Percentiles rank a stretch among this genome's conserved stretches.
Evolutionary conservation across 2,888 invertebrate species (phyloP).

Genomic region (Thymelicus sylvestris): DNA sequence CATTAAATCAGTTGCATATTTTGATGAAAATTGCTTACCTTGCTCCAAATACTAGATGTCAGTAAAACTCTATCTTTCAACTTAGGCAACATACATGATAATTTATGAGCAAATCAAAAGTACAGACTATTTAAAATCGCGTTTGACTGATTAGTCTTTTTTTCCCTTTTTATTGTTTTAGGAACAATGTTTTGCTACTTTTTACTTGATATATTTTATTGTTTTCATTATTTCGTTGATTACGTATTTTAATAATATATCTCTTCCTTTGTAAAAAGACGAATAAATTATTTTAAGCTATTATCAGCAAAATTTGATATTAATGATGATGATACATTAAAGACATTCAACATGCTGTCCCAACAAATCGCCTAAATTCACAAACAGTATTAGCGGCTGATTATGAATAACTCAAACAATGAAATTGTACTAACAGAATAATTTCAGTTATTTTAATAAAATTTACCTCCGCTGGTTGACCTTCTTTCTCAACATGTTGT

Average conservation of each 20-base stretch:
- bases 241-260: background rate
- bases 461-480: constrained; percentile 46
- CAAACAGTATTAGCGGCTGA: background rate
- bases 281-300: no score
- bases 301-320: background rate
- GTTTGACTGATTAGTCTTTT: background rate
- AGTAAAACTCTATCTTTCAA: constrained; percentile 1
- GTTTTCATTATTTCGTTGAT: no score
- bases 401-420: constrained; percentile 12
- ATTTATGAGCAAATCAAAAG: background rate
- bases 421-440: constrained; percentile 21
- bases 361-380: background rate
- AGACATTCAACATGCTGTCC: constrained; percentile 3
- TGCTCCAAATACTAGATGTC: background rate
- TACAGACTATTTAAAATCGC: background rate
- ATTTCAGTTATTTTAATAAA: constrained; percentile 24
- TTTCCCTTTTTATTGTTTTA: background rate
- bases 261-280: background rate
- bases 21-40: constrained; percentile 14
- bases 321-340: background rate
- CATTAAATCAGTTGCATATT: constrained; percentile 11
- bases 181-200: background rate
- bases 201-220: no score
- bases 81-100: background rate
- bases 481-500: constrained; percentile 59